A percentile compares a stretch with the other conserved stretches of the same genome.
Evolutionary conservation across 2,888 invertebrate species (phyloP).

Genomic region (Drosophila demipolita): DNA sequence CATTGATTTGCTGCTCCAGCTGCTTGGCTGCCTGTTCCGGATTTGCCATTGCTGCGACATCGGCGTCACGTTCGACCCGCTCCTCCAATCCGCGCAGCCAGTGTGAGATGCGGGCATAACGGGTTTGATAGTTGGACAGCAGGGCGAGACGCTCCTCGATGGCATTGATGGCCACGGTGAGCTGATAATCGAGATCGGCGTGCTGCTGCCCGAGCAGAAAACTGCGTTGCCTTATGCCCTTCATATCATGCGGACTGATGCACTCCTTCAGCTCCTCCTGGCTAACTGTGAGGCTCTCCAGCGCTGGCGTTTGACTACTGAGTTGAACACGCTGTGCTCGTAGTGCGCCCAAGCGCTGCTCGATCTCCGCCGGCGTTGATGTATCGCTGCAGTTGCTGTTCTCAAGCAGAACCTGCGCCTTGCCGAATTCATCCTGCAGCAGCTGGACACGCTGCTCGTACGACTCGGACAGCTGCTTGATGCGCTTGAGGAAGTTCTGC

Average conservation of each 20-base stretch:
- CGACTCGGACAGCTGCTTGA: slow-evolving; percentile 87
- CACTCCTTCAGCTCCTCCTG: slow-evolving; percentile 94
- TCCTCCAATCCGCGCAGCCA: slow-evolving; percentile 91
- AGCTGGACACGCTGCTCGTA: slow-evolving; percentile 88
- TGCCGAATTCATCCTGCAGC: slow-evolving; percentile 88
- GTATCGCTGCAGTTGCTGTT: slow-evolving; percentile 85
- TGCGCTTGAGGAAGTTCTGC: slow-evolving; percentile 90
- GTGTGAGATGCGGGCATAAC: slow-evolving; percentile 88
- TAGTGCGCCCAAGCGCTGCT: slow-evolving; percentile 88
- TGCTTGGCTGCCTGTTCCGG: slow-evolving; percentile 90
- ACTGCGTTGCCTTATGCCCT: slow-evolving; percentile 91
- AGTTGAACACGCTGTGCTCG: slow-evolving; percentile 87
- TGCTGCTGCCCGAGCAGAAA: slow-evolving; percentile 93
- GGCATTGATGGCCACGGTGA: slow-evolving; percentile 89
- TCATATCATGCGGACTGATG: slow-evolving; percentile 93
- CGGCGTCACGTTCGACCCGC: slow-evolving; percentile 87
- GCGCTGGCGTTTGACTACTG: slow-evolving; percentile 86
- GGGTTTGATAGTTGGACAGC: slow-evolving; percentile 89
- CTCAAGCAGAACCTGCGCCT: slow-evolving; percentile 88
- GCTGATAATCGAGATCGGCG: slow-evolving; percentile 92
- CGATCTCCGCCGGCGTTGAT: slow-evolving; percentile 87
- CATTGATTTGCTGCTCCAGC: slow-evolving; percentile 90
- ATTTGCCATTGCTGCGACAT: slow-evolving; percentile 87
- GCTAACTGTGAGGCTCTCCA: slow-evolving; percentile 90
- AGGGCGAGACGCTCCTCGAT: slow-evolving; percentile 91